Evolutionary conservation across 2,888 invertebrate species (phyloP), one percentile per base, ranked within the genome.

Genomic region (Endotricha flammealis): DNA sequence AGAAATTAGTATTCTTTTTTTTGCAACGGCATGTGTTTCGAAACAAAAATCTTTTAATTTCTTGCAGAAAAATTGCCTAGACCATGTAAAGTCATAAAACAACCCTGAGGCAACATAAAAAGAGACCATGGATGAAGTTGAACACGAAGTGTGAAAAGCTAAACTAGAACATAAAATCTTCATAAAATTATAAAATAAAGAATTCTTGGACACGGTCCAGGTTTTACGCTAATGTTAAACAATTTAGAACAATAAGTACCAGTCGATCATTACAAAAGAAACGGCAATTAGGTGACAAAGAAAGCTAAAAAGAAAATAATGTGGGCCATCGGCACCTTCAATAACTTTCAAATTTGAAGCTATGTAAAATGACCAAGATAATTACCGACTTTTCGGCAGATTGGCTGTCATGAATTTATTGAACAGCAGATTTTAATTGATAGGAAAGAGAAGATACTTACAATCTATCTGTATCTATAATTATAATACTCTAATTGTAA

Each of bases 291-390:
- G 12, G 23, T 25, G 11, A 25, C 16, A 25, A 33, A 16, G 7
- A 16, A n/a, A 17, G 17, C n/a, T 24, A 29, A 29, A 12, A 11
- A 36, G 23, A 25, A 24, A 20, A 11, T 16, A 17, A 25, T 30
- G 25, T 36, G 30, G 30, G 10, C 9, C 29, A 23, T 12, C n/a
- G 14, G 17, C 12, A 25, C 14, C 27, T 34, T 34, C 34, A 44
- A 44, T 29, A 41, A 37, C 42, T 48, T 46, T 50, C 48, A 29
- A 42, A 46, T 44, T 42, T 30, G 42, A 24, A 43, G 11, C 32
- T 38, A 23, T 12, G 13, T n/a, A 25, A 24, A 28, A 28, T 28
- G 9, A 13, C 9, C n/a, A 12, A 4, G 12, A 6, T 28, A 28
- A 28, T 28, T n/a, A 28, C 4, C 9, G 10, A n/a, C 13, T 13